phyloP scores from a whole-genome alignment of 2,888 invertebrate genomes.

The Ormyrus labotus region DNA sequence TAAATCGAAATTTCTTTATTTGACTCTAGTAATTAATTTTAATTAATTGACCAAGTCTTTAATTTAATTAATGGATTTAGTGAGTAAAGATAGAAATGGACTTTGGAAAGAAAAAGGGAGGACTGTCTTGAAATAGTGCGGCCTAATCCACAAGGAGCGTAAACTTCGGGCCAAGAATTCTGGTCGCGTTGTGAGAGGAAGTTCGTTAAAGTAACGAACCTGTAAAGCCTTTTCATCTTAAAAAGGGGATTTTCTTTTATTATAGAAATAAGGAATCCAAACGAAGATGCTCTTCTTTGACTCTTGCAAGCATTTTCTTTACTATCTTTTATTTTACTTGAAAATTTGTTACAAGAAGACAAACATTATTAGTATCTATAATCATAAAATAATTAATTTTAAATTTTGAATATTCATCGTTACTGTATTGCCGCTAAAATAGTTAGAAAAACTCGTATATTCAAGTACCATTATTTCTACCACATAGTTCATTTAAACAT shows the following conservation, averaged over 20 bases:
- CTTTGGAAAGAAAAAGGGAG: not conserved
- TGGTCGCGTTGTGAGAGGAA: conserved; percentile 62
- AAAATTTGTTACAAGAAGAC: not conserved
- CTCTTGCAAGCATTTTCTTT: not conserved
- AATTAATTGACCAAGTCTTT: conserved; percentile 10
- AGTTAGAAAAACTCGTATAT: no score
- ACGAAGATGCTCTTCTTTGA: not conserved
- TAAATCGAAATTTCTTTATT: not conserved
- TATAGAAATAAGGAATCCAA: conserved; percentile 14
- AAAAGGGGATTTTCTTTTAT: conserved; percentile 29
- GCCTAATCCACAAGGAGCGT: conserved; percentile 13
- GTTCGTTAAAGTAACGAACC: conserved; percentile 69
- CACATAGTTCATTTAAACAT: no score
- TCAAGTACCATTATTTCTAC: no score
- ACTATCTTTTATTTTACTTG: not conserved
- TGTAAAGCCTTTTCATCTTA: conserved; percentile 57
- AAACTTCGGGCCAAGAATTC: conserved; percentile 61
- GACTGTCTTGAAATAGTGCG: not conserved
- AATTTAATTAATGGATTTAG: conserved; percentile 29
- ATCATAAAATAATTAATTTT: not conserved
- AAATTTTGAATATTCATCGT: not conserved
- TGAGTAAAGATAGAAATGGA: not conserved
- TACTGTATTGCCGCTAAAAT: no score
- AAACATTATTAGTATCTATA: no score
- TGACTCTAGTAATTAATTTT: conserved; percentile 7